Evolutionary conservation across 2,888 invertebrate species (phyloP).

Genomic region (Epinotia brunnichana): DNA sequence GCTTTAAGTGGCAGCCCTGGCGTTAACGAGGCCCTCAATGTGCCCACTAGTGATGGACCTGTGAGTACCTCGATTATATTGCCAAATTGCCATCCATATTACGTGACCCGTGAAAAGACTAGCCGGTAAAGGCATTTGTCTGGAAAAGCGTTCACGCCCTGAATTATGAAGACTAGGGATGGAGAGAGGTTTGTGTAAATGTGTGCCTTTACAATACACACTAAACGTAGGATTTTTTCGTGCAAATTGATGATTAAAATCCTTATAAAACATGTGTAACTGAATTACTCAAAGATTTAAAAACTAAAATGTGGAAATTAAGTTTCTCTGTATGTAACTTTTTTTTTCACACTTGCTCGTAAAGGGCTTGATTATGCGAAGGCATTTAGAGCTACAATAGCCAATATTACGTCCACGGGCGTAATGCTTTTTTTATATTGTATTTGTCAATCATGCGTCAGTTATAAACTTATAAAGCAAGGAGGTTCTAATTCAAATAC

Average conservation of each 20-base stretch:
- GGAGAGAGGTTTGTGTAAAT: neutral
- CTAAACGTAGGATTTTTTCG: neutral
- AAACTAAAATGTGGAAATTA: too few relatives aligned
- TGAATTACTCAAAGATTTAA: too few relatives aligned
- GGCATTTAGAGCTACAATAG: too few relatives aligned
- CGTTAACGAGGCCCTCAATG: constrained; percentile 41
- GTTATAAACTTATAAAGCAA: too few relatives aligned
- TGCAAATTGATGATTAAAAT: neutral
- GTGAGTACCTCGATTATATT: constrained; percentile 22
- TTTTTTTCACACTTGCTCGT: too few relatives aligned
- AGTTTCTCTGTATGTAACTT: too few relatives aligned
- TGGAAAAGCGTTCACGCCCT: constrained; percentile 23
- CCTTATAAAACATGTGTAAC: too few relatives aligned
- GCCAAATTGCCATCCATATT: constrained; percentile 20
- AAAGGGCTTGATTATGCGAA: too few relatives aligned
- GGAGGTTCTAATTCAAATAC: too few relatives aligned
- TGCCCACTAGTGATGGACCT: constrained; percentile 32
- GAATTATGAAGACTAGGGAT: constrained; percentile 9
- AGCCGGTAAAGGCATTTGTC: constrained; percentile 7
- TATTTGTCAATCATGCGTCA: too few relatives aligned
- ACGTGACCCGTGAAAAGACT: constrained; percentile 20
- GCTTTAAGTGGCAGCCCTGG: constrained; percentile 39
- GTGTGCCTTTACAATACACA: neutral
- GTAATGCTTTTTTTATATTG: too few relatives aligned
- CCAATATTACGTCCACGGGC: too few relatives aligned